Evolutionary conservation across 2,113 vertebrate species (phyloP).

Genomic region (Scomber scombrus): DNA sequence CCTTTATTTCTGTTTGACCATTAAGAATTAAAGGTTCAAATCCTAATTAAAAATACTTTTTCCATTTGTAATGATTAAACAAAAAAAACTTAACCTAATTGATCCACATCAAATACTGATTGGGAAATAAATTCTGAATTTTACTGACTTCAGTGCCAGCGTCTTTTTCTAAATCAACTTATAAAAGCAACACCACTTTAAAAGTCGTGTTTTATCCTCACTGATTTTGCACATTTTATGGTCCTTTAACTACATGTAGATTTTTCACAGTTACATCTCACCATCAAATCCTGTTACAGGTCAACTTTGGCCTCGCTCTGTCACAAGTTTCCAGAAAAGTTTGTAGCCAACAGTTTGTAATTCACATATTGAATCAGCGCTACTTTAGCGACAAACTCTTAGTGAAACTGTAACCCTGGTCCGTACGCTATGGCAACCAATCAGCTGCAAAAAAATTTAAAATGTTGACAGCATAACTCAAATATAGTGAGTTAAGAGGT

Average conservation of each 20-base stretch:
- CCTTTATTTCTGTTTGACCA: background rate
- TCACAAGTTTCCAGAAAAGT: background rate
- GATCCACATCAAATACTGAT: conserved; percentile 3
- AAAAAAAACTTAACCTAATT: background rate
- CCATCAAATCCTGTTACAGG: background rate
- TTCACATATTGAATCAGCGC: background rate
- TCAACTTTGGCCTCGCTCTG: conserved; percentile 32
- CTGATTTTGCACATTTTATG: conserved; percentile 17
- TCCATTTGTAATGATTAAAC: background rate
- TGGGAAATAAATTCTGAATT: conserved; percentile 14
- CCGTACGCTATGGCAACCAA: conserved; percentile 35
- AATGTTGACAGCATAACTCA: conserved; percentile 71
- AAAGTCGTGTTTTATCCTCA: background rate
- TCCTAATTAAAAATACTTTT: background rate
- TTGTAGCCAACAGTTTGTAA: background rate
- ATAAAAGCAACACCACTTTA: conserved; percentile 13
- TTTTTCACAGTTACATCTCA: conserved; percentile 48
- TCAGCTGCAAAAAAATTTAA: conserved; percentile 42
- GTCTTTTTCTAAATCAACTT: background rate
- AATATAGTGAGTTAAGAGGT: conserved; percentile 81
- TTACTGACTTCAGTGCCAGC: background rate
- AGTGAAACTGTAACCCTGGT: background rate
- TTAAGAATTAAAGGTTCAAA: background rate
- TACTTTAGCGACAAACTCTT: background rate
- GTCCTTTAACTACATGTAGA: conserved; percentile 14